Conservation (phyloP, 2,888 invertebrate species). For the Caenorhabditis afra region DNA sequence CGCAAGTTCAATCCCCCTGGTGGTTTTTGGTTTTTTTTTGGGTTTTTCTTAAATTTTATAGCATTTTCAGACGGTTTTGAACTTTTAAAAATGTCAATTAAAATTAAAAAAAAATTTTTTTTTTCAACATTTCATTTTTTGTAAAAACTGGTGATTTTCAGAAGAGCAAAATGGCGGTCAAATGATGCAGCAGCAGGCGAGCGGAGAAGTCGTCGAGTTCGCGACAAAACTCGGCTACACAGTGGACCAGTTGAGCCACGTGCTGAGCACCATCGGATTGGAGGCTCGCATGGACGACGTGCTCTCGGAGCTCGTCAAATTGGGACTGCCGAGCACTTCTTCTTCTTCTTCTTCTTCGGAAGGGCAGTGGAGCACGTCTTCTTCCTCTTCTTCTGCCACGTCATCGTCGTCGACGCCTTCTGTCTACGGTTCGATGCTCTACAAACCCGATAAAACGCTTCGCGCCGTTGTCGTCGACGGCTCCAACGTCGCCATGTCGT, state of each 20-base stretch:
- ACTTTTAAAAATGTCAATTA: too few relatives aligned
- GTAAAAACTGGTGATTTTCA: too few relatives aligned
- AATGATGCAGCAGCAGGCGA: slow-evolving; percentile 37
- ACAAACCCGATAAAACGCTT: slow-evolving; percentile 64
- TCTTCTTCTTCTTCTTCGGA: slow-evolving; percentile 1
- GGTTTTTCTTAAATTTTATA: not conserved
- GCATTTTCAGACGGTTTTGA: not conserved
- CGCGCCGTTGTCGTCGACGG: slow-evolving; percentile 93
- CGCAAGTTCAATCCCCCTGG: too few relatives aligned
- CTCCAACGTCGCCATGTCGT: slow-evolving; percentile 95
- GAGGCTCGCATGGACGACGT: slow-evolving; percentile 81
- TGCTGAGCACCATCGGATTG: slow-evolving; percentile 89
- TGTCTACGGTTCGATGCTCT: slow-evolving; percentile 11
- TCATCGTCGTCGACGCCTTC: slow-evolving; percentile 13
- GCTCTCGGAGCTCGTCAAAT: slow-evolving; percentile 49
- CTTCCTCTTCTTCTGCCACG: slow-evolving; percentile 12
- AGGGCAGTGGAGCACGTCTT: slow-evolving; percentile 15
- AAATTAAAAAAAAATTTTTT: too few relatives aligned
- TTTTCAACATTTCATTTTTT: slow-evolving; percentile 13
- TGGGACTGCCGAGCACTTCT: slow-evolving; percentile 17
- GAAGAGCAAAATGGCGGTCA: slow-evolving; percentile 16
- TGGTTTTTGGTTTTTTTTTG: not conserved
- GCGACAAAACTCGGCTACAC: slow-evolving; percentile 94
- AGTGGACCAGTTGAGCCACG: slow-evolving; percentile 89
- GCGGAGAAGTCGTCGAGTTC: slow-evolving; percentile 86